Base-by-base conservation (phyloP, 2,888 invertebrate species). In the Lepeophtheirus nordmannii region DNA sequence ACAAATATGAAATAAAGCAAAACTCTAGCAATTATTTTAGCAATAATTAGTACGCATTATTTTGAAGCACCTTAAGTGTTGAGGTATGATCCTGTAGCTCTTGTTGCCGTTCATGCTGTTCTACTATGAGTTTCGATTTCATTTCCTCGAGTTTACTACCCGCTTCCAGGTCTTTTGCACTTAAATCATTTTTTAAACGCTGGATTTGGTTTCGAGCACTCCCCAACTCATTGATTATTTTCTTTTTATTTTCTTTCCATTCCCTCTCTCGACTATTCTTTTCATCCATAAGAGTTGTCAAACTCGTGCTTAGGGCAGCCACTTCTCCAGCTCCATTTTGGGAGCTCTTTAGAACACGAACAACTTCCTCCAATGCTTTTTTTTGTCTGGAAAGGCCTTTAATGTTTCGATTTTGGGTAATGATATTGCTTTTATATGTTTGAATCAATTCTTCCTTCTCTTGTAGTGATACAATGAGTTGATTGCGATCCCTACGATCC, bases 181-280 rank as follows among this genome's bases (percentile, higher is more conserved):
- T 40, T 38, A 66, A 1, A 58, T 39, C 46, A 46, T 22, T 46
- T 38, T 53, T 12, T 12, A 67, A 63, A 17, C 65, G 39, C 64
- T 40, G 57, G 58, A 67, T 41, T 46, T 57, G 12, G n/a, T 5
- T 65, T 71, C 71, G 69, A 71, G 70, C 67, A 70, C 70, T 68
- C 71, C 73, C 67, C 86, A 12, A 81, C 80, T 71, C 70, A n/a
- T 60, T 62, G 22, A 75, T 71, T 12, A 79, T 71, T 62, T 73
- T 72, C 68, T 76, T 78, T 68, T 77, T 76, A 67, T 80, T 79
- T n/a, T 76, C 74, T 58, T 87, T 85, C 74, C 87, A 89, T 58
- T 83, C 85, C 63, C 86, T 85, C 76, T 91, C 90, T 82, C 89
- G 84, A 58, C 85, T 82, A 1, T 86, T 83, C 73, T 90, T 91